These are phyloP conservation scores for Halocaridina rubra DNA, from an alignment of 2,888 invertebrate genomes.

Conservation along the genomic window DNA sequence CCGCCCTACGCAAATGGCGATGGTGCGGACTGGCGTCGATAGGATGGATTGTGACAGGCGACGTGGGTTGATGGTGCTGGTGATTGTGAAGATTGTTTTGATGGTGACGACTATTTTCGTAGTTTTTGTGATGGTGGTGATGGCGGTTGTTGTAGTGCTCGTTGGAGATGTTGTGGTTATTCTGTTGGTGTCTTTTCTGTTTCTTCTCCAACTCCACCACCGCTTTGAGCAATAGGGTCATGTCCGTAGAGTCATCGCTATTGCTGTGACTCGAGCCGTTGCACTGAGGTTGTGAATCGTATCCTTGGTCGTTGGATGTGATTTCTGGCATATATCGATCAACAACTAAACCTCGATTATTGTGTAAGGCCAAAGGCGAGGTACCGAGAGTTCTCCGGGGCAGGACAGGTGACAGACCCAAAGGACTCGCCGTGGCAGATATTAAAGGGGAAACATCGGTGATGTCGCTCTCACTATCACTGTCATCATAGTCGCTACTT, in stretches of 20 bases:
- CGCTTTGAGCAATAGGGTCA: slow-evolving; percentile 41
- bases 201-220: slow-evolving; percentile 53
- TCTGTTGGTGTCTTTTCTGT: slow-evolving; percentile 8
- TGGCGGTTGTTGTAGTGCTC: background rate
- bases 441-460: slow-evolving; percentile 62
- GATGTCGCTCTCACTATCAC: slow-evolving; percentile 63
- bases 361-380: slow-evolving; percentile 54
- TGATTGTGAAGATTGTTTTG: background rate
- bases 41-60: slow-evolving; percentile 45
- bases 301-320: slow-evolving; percentile 29
- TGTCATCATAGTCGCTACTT: slow-evolving; percentile 44
- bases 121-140: background rate
- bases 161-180: background rate
- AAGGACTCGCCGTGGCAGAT: slow-evolving; percentile 57
- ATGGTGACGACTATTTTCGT: background rate
- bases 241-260: slow-evolving; percentile 49
- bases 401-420: slow-evolving; percentile 62
- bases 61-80: background rate
- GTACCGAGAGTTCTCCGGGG: slow-evolving; percentile 50
- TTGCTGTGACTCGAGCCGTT: slow-evolving; percentile 30
- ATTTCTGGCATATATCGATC: background rate
- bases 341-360: slow-evolving; percentile 48
- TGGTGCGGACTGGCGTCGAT: slow-evolving; percentile 62
- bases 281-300: slow-evolving; percentile 22
- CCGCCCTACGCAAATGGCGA: slow-evolving; percentile 46